These are phyloP conservation scores for Scartelaos histophorus DNA, from an alignment of 2,113 vertebrate genomes.

Conservation along the genomic window DNA sequence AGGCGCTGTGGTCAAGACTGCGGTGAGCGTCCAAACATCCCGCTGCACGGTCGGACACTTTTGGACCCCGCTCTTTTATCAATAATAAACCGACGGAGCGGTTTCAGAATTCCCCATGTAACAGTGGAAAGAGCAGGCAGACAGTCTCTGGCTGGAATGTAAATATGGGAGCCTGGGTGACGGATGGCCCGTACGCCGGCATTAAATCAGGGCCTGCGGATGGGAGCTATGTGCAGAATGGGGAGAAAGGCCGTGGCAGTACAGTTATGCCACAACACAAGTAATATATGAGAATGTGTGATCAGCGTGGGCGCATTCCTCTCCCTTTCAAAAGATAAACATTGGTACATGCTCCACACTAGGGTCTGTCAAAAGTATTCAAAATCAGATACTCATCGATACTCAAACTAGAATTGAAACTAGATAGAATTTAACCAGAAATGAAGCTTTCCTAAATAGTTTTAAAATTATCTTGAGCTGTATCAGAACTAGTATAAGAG, in stretches of 20 bases:
- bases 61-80: slow-evolving; percentile 29
- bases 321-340: not conserved
- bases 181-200: slow-evolving; percentile 29
- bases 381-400: too few relatives aligned
- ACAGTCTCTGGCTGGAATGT: slow-evolving; percentile 64
- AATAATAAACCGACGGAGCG: slow-evolving; percentile 34
- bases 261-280: not conserved
- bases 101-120: slow-evolving; percentile 58
- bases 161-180: slow-evolving; percentile 63
- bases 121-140: slow-evolving; percentile 65
- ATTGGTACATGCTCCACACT: not conserved
- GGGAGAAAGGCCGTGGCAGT: not conserved
- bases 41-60: not conserved
- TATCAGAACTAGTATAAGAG: too few relatives aligned
- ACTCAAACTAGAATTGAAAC: too few relatives aligned
- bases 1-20: not conserved
- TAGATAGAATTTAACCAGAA: too few relatives aligned
- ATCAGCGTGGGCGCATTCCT: not conserved
- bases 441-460: too few relatives aligned
- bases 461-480: too few relatives aligned
- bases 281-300: not conserved
- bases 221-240: slow-evolving; percentile 24
- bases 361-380: not conserved
- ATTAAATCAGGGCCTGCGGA: slow-evolving; percentile 33
- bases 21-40: not conserved